Evolutionary conservation across 2,797 vertebrate genomes (phyloP).

Genomic region (Champsocephalus esox): DNA sequence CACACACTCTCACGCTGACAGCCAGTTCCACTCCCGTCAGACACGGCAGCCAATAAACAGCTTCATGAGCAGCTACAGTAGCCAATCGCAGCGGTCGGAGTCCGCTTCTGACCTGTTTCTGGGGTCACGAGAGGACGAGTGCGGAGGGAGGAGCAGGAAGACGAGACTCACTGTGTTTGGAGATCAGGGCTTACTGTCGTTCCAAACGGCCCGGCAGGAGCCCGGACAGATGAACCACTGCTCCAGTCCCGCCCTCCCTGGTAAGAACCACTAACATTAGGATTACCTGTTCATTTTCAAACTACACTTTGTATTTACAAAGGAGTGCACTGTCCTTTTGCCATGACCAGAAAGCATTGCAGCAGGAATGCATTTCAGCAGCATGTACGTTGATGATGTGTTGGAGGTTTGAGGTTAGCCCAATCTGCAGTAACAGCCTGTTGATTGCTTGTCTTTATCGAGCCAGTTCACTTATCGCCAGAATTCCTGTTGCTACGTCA

Average conservation of each 20-base stretch:
- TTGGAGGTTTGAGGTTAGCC: constrained; percentile 47
- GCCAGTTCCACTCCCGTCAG: constrained; percentile 92
- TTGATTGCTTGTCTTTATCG: constrained; percentile 15
- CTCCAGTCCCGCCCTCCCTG: constrained; percentile 85
- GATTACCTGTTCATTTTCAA: constrained; percentile 30
- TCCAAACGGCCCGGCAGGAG: constrained; percentile 90
- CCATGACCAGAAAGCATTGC: constrained; percentile 12
- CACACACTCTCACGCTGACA: constrained; percentile 90
- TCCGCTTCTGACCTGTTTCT: constrained; percentile 85
- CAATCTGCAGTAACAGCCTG: not conserved
- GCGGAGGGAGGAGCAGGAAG: constrained; percentile 86
- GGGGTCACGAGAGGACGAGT: constrained; percentile 88
- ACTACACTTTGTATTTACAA: constrained; percentile 14
- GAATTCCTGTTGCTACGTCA: constrained; percentile 4
- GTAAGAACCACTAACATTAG: constrained; percentile 81
- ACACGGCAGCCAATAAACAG: constrained; percentile 88
- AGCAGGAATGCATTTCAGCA: not conserved
- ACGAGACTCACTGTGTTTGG: constrained; percentile 92
- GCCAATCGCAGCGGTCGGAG: constrained; percentile 87
- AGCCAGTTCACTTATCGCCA: constrained; percentile 13
- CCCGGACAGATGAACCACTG: constrained; percentile 85
- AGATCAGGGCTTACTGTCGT: constrained; percentile 93
- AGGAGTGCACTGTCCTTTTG: not conserved
- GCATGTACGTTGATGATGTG: constrained; percentile 37
- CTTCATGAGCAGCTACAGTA: constrained; percentile 90